These are phyloP conservation scores for Chrysomela aeneicollis DNA, from an alignment of 2,888 invertebrate species.

Conservation along the genomic window DNA sequence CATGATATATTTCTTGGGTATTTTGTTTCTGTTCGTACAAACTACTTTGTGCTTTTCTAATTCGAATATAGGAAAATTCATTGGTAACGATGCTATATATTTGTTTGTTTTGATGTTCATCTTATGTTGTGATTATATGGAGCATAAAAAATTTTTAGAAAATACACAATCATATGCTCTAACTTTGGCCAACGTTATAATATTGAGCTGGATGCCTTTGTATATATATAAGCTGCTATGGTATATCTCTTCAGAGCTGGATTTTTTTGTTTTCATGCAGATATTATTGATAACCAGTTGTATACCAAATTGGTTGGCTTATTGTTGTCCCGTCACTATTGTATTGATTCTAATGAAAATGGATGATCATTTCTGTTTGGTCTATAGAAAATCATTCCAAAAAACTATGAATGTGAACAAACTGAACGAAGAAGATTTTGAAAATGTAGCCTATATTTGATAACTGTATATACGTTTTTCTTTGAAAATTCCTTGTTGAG, in stretches of 20 bases:
- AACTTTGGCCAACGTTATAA: constrained; percentile 29
- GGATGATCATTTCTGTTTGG: constrained; percentile 37
- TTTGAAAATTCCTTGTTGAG: not conserved
- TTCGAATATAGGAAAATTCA: not conserved
- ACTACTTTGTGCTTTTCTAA: constrained; percentile 7
- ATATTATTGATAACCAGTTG: not conserved
- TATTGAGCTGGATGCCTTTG: constrained; percentile 36
- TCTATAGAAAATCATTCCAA: constrained; percentile 32
- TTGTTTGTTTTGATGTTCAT: constrained; percentile 8
- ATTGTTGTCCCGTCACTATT: constrained; percentile 29
- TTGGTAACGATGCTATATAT: constrained; percentile 5
- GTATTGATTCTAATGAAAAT: constrained; percentile 30
- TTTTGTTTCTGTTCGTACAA: constrained; percentile 8
- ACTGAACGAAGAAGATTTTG: no score
- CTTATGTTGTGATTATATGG: constrained; percentile 21
- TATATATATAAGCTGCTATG: constrained; percentile 31
- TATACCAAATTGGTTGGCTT: constrained; percentile 35
- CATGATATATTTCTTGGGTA: constrained; percentile 20
- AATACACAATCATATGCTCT: constrained; percentile 19
- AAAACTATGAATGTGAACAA: no score
- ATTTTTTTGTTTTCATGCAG: not conserved
- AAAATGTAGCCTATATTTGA: no score
- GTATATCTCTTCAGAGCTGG: not conserved
- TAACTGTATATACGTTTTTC: not conserved
- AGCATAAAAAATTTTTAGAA: constrained; percentile 9